Evolutionary conservation across 2,113 vertebrate genomes (phyloP).

Genomic region (Reinhardtius hippoglossoides): DNA sequence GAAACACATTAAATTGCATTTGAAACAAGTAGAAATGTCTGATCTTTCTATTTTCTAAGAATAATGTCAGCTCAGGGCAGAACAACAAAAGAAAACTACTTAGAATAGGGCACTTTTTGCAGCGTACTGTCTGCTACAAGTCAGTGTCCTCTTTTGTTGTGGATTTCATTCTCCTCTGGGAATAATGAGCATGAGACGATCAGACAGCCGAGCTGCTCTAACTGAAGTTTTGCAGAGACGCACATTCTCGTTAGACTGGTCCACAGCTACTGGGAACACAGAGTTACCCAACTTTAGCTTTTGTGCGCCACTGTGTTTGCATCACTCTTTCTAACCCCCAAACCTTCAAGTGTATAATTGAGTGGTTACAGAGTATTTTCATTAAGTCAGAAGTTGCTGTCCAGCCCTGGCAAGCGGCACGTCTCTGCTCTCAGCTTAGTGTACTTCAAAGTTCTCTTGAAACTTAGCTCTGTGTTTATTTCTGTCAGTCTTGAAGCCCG

Average conservation of each 20-base stretch:
- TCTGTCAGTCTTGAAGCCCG: slow-evolving; percentile 55
- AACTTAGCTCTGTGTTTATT: slow-evolving; percentile 70
- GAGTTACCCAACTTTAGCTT: slow-evolving; percentile 49
- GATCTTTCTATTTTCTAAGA: slow-evolving; percentile 1
- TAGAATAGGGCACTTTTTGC: slow-evolving; percentile 12
- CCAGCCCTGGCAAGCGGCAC: slow-evolving; percentile 35
- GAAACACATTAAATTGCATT: slow-evolving; percentile 12
- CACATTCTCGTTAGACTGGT: slow-evolving; percentile 66
- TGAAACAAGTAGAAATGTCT: neutral
- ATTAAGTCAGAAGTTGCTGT: slow-evolving; percentile 65
- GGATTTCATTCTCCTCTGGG: slow-evolving; percentile 46
- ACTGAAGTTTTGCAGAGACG: slow-evolving; percentile 66
- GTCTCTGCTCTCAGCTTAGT: slow-evolving; percentile 49
- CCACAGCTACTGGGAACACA: slow-evolving; percentile 58
- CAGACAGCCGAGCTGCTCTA: slow-evolving; percentile 63
- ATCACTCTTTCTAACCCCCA: slow-evolving; percentile 38
- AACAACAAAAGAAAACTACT: slow-evolving; percentile 1
- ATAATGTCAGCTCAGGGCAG: slow-evolving; percentile 3
- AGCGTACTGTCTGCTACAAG: slow-evolving; percentile 43
- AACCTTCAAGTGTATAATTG: slow-evolving; percentile 62
- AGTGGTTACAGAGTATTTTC: slow-evolving; percentile 72
- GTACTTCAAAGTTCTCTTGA: slow-evolving; percentile 71
- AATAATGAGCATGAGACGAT: slow-evolving; percentile 71
- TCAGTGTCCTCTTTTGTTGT: slow-evolving; percentile 58
- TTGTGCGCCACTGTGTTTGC: slow-evolving; percentile 63